A percentile compares a stretch with the other conserved stretches of the same genome.
These are phyloP conservation scores for Tetrapedia diversipes DNA, from an alignment of 2,888 invertebrate species.

Conservation along the genomic window DNA sequence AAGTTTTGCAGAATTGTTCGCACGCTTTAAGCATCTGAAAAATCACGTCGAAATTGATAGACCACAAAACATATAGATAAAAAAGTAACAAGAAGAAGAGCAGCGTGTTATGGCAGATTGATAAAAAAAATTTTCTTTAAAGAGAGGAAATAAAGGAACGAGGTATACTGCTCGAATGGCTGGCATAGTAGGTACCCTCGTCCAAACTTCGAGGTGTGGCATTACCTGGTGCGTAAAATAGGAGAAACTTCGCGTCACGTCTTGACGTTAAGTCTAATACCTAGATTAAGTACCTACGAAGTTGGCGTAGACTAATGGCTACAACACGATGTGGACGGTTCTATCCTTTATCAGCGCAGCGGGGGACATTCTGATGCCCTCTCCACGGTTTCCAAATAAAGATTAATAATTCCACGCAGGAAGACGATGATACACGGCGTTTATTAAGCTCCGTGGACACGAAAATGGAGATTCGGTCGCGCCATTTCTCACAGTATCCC, in stretches of 20 bases:
- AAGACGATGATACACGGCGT: not conserved
- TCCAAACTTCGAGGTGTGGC: constrained; percentile 15
- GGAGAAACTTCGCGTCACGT: constrained; percentile 57
- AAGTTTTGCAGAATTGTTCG: too few species aligned
- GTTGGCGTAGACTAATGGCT: constrained; percentile 61
- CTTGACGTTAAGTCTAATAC: constrained; percentile 73
- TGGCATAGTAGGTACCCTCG: too few species aligned
- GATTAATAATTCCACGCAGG: constrained; percentile 41
- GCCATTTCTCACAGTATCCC: not conserved
- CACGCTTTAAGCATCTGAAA: too few species aligned
- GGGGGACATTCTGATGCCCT: constrained; percentile 32
- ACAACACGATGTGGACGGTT: constrained; percentile 54
- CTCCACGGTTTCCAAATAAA: constrained; percentile 40
- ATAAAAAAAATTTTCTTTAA: too few species aligned
- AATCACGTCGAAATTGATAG: too few species aligned
- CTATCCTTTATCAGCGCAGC: constrained; percentile 67
- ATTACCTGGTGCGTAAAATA: constrained; percentile 50
- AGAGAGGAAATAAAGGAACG: too few species aligned
- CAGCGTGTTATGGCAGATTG: too few species aligned
- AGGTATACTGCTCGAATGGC: too few species aligned
- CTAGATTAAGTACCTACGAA: constrained; percentile 70
- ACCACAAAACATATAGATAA: too few species aligned
- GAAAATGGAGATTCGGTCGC: not conserved
- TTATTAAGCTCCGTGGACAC: constrained; percentile 17
- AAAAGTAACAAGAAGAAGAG: too few species aligned